Percentiles rank a stretch among this genome's conserved stretches.
Evolutionary conservation across 1,140 invertebrate species (phyloP).

Genomic region (Cotesia vestalis): DNA sequence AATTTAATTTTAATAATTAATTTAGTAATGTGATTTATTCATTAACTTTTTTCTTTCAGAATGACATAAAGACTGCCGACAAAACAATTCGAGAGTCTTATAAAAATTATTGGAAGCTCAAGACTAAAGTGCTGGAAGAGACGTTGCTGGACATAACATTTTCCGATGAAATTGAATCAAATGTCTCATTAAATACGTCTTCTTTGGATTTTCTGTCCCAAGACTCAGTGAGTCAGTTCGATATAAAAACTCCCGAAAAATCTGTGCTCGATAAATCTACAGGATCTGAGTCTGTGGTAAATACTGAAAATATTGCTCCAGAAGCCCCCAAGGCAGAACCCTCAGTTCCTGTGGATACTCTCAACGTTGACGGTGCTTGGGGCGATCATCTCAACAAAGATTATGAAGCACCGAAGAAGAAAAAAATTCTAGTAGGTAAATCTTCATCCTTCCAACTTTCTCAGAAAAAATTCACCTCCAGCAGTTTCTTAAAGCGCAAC

Average conservation of each 20-base stretch:
- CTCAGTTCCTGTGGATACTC: neutral
- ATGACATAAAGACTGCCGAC: constrained; percentile 80
- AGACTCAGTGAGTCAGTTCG: too few relatives aligned
- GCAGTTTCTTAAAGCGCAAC: constrained; percentile 77
- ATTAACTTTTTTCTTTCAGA: constrained; percentile 62
- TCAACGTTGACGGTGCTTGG: constrained; percentile 67
- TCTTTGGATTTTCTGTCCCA: too few relatives aligned
- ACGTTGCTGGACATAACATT: constrained; percentile 68
- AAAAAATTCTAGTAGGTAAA: constrained; percentile 54
- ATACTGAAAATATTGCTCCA: constrained; percentile 44
- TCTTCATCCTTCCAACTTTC: constrained; percentile 66
- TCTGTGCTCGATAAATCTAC: constrained; percentile 12
- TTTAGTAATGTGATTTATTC: neutral
- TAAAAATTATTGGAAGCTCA: constrained; percentile 81
- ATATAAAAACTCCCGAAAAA: constrained; percentile 1
- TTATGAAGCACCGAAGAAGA: constrained; percentile 46
- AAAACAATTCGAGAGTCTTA: constrained; percentile 78
- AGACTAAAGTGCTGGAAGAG: constrained; percentile 76
- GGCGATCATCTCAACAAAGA: constrained; percentile 68
- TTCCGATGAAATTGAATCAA: constrained; percentile 44
- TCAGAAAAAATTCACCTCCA: constrained; percentile 76
- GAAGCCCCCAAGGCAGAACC: constrained; percentile 47
- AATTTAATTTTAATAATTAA: too few relatives aligned
- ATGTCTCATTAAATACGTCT: constrained; percentile 29
- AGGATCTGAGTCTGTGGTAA: constrained; percentile 18